Evolutionary conservation across 37 sponge, comb jelly and placozoan genomes (phyloP).

Genomic region (Axinella damicornis): DNA sequence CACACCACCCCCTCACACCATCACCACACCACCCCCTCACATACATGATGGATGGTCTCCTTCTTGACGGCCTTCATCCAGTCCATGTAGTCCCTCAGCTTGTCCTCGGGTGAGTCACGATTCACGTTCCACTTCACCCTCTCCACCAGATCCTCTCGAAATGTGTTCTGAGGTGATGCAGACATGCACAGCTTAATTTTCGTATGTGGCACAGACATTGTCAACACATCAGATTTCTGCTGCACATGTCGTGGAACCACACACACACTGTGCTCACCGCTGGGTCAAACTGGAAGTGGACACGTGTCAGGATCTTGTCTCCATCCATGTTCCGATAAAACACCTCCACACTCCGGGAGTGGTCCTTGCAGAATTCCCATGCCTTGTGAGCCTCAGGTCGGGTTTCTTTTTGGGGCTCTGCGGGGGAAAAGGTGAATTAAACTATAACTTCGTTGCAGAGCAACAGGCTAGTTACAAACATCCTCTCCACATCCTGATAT

Average conservation of each 20-base stretch:
- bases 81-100: conserved; percentile 83
- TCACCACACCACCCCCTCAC: not conserved
- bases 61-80: conserved; percentile 78
- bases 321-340: conserved; percentile 61
- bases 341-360: conserved; percentile 3
- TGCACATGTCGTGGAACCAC: no score
- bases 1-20: no score
- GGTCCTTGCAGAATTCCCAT: conserved; percentile 48
- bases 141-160: conserved; percentile 72
- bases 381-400: conserved; percentile 10
- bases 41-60: conserved; percentile 66
- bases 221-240: no score
- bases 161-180: conserved; percentile 19
- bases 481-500: no score
- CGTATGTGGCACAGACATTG: no score
- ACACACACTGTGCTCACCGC: conserved; percentile 24
- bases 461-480: no score
- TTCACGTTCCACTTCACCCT: conserved; percentile 81
- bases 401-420: no score
- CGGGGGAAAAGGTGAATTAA: no score
- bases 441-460: no score
- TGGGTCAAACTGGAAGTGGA: conserved; percentile 51
- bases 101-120: conserved; percentile 82
- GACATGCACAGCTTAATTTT: no score
- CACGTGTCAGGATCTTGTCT: conserved; percentile 49